A percentile compares a stretch with the other conserved stretches of the same genome.
Evolutionary conservation across 2,888 invertebrate species (phyloP).

Genomic region (Penaeus monodon): DNA sequence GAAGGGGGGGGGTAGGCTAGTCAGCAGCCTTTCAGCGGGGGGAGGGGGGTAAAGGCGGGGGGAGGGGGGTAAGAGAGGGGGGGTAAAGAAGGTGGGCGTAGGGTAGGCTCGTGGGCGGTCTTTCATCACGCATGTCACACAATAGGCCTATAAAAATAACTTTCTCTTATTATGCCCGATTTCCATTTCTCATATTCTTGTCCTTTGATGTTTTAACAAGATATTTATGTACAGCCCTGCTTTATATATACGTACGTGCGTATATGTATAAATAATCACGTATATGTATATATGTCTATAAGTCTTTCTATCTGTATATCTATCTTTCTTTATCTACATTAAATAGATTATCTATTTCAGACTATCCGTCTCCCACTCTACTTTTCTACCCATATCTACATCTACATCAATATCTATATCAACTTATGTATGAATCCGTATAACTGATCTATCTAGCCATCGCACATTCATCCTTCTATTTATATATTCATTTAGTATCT

Average conservation of each 20-base stretch:
- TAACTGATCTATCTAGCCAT: neutral
- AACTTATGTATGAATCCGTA: neutral
- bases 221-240: too few relatives aligned
- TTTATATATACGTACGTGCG: neutral
- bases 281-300: neutral
- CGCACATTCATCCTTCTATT: too few relatives aligned
- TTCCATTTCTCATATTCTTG: neutral
- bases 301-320: neutral
- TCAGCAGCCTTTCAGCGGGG: neutral
- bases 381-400: neutral
- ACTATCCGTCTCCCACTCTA: neutral
- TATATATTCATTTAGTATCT: too few relatives aligned
- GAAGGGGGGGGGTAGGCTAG: neutral
- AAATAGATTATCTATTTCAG: too few relatives aligned
- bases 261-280: neutral
- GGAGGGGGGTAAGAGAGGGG: neutral
- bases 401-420: constrained; percentile 5
- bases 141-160: too few relatives aligned
- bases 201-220: neutral
- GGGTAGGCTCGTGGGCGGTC: too few relatives aligned
- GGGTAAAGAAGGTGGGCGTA: neutral
- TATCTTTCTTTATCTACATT: neutral
- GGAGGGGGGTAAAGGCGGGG: neutral
- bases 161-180: neutral
- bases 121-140: too few relatives aligned